Conservation (phyloP, 1,140 invertebrate genomes). For the Conopomorpha cramerella region DNA sequence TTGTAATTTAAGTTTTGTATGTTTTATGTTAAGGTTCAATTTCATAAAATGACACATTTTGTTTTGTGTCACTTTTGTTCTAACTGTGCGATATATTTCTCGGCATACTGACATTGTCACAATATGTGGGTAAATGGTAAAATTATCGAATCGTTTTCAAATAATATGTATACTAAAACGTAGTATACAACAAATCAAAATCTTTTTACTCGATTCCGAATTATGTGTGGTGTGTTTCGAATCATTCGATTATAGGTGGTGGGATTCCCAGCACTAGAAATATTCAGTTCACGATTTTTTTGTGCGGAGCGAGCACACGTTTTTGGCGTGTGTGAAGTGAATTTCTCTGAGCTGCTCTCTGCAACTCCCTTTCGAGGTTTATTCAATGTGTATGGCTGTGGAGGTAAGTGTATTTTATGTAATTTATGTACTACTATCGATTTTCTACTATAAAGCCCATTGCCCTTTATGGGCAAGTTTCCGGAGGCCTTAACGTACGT, state of each 20-base stretch:
- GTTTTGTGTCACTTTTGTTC: no score
- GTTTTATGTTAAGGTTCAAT: no score
- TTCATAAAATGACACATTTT: no score
- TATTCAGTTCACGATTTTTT: constrained; percentile 30
- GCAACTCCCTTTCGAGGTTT: constrained; percentile 58
- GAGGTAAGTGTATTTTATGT: constrained; percentile 34
- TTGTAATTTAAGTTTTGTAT: no score
- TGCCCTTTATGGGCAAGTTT: not conserved
- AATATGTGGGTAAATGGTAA: no score
- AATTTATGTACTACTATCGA: not conserved
- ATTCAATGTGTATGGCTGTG: constrained; percentile 64
- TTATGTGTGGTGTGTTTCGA: not conserved
- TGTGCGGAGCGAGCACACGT: constrained; percentile 48
- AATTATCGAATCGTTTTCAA: no score
- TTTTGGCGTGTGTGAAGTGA: constrained; percentile 47
- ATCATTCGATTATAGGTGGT: constrained; percentile 1
- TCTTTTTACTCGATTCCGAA: no score
- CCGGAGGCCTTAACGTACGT: not conserved
- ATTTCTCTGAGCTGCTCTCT: constrained; percentile 48
- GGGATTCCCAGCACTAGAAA: constrained; percentile 18
- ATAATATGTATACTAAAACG: no score
- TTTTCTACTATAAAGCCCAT: not conserved
- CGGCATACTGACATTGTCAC: no score
- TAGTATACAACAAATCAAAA: no score
- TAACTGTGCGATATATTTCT: no score